Conservation (phyloP, 2,113 vertebrate genomes). For the Mus musculus region GRCm39 chr2:41000501-41001000, state of each 20-base stretch:
- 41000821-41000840: conserved; percentile 97
- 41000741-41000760: conserved; percentile 51
- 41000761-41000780: conserved; percentile 96
- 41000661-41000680: conserved; percentile 33
- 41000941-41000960: conserved; percentile 96
- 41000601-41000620: conserved; percentile 43
- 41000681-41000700: not conserved
- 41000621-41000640: not conserved
- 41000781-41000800: conserved; percentile 95
- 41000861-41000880: conserved; percentile 94
- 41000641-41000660: not conserved
- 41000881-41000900: conserved; percentile 95
- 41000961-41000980: conserved; percentile 97
- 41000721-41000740: not conserved
- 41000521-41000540: not conserved
- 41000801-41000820: conserved; percentile 98
- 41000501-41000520: not conserved
- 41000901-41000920: conserved; percentile 95
- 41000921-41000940: conserved; percentile 96
- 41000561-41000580: not conserved
- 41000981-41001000: conserved; percentile 97
- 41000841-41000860: conserved; percentile 94
- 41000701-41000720: conserved; percentile 40
- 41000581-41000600: not conserved
- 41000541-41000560: not conserved